These are phyloP conservation scores for Anneissia japonica DNA, from an alignment of 35 echinoderm and acorn worm species.

Conservation along the genomic window DNA sequence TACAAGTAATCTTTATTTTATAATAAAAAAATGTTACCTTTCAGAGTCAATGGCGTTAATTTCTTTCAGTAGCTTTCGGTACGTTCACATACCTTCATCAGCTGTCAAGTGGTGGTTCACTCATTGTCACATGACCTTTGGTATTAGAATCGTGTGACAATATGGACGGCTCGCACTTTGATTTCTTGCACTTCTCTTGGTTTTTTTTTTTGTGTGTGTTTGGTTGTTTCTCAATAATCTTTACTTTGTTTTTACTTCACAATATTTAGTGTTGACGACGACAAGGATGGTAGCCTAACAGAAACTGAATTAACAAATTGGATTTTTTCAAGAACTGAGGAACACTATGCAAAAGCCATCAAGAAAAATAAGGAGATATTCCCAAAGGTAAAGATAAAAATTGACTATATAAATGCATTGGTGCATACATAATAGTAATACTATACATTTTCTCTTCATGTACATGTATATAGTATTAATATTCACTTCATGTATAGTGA, in stretches of 20 bases:
- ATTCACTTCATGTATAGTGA: background rate
- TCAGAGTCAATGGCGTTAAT: too few species aligned
- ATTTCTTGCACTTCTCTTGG: too few species aligned
- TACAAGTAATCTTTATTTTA: too few species aligned
- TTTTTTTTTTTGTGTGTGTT: background rate
- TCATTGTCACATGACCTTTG: too few species aligned
- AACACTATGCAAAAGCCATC: conserved; percentile 78
- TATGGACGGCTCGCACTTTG: too few species aligned
- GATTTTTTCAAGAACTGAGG: conserved; percentile 69
- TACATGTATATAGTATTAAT: background rate
- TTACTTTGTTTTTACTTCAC: background rate
- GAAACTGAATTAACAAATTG: conserved; percentile 54
- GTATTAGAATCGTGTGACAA: too few species aligned
- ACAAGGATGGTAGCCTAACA: conserved; percentile 40
- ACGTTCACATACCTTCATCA: too few species aligned
- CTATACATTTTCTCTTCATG: conserved; percentile 12
- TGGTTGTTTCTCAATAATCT: background rate
- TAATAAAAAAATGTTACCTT: too few species aligned
- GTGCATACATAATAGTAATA: too few species aligned
- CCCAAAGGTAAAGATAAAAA: conserved; percentile 73
- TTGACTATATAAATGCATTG: too few species aligned
- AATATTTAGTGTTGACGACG: conserved; percentile 43
- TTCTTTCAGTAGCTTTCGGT: too few species aligned
- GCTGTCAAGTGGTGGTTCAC: too few species aligned
- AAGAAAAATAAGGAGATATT: conserved; percentile 60